phyloP scores from a whole-genome alignment of 2,797 vertebrate genomes.

The Poliocrania exsul region DNA sequence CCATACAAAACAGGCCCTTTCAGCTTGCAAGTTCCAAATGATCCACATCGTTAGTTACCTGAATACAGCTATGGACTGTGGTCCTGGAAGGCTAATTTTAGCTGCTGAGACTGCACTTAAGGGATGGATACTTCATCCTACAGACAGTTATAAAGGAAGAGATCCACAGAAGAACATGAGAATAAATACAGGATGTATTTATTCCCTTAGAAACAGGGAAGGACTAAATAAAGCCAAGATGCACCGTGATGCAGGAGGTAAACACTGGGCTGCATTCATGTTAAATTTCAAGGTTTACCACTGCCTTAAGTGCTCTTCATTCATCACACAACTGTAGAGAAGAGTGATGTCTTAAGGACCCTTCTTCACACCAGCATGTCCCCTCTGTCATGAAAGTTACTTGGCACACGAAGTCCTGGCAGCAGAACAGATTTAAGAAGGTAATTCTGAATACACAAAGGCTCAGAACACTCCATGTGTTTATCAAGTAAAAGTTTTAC shows the following conservation, averaged over 20 bases:
- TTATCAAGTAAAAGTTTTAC: not conserved
- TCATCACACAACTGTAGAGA: not conserved
- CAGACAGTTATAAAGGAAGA: not conserved
- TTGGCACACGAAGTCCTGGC: not conserved
- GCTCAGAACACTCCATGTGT: not conserved
- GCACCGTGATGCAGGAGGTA: not conserved
- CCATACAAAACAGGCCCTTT: not conserved
- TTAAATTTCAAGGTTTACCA: not conserved
- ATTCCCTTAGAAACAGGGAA: not conserved
- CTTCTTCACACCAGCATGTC: not conserved
- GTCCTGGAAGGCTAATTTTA: not conserved
- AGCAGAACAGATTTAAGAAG: not conserved
- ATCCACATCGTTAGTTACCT: not conserved
- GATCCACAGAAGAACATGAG: not conserved
- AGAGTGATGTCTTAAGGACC: not conserved
- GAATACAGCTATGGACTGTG: not conserved
- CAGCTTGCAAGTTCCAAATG: not conserved
- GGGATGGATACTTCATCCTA: not conserved
- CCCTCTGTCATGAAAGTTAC: not conserved
- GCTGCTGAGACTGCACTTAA: not conserved
- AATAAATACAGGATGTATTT: not conserved
- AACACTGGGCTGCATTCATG: fast-evolving
- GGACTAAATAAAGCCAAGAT: not conserved
- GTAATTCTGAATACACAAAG: not conserved
- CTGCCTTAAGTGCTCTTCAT: not conserved